phyloP scores from a whole-genome alignment of 1,140 invertebrate species.

The Achroia grisella region DNA sequence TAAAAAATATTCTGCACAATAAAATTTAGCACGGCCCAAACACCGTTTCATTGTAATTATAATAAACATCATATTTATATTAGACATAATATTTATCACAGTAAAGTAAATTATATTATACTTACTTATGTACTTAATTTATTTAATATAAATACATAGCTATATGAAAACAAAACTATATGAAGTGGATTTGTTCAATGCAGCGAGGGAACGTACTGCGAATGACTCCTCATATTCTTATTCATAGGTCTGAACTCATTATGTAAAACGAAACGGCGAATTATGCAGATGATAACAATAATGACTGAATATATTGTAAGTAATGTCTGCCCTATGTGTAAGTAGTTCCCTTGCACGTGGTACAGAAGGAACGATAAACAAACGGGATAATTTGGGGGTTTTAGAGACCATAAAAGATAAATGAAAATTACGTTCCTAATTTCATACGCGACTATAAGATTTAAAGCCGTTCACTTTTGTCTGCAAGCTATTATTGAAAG shows the following conservation, averaged over 20 bases:
- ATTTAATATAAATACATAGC: background rate
- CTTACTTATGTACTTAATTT: too few relatives aligned
- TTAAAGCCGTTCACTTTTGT: too few relatives aligned
- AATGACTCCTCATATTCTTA: slow-evolving; percentile 22
- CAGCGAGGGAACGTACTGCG: slow-evolving; percentile 11
- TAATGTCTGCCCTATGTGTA: slow-evolving; percentile 4
- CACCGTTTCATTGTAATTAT: too few relatives aligned
- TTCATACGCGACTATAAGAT: background rate
- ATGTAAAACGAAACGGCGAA: slow-evolving; percentile 26
- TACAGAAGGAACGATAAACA: slow-evolving; percentile 1
- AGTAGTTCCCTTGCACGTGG: slow-evolving; percentile 2
- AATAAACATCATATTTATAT: too few relatives aligned
- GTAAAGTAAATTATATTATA: too few relatives aligned
- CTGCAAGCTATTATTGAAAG: too few relatives aligned
- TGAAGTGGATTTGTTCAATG: slow-evolving; percentile 3
- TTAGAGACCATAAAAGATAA: background rate
- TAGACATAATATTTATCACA: too few relatives aligned
- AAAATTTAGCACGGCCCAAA: too few relatives aligned
- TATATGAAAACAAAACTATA: slow-evolving; percentile 3
- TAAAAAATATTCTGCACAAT: too few relatives aligned
- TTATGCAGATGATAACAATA: slow-evolving; percentile 26
- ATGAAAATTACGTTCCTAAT: background rate
- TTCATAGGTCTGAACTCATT: slow-evolving; percentile 28
- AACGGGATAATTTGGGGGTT: background rate
- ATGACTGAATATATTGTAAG: slow-evolving; percentile 17